These are phyloP conservation scores for Apamea monoglypha DNA, from an alignment of 2,888 invertebrate species.

Conservation along the genomic window DNA sequence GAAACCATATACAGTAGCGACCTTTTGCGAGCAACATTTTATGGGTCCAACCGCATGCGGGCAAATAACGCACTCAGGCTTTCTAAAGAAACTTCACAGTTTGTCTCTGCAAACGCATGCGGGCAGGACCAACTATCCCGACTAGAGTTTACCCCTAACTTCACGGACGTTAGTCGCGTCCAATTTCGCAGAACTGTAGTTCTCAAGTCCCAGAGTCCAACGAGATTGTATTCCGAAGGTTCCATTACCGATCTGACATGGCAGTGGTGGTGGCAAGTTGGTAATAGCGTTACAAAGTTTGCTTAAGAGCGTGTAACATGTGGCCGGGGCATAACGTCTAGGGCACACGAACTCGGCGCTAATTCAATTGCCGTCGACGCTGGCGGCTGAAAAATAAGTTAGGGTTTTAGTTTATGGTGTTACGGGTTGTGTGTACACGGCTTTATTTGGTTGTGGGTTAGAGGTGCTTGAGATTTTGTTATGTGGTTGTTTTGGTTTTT, in stretches of 20 bases:
- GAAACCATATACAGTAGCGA: background rate
- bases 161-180: conserved; percentile 61
- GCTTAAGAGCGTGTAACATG: conserved; percentile 80
- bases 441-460: conserved; percentile 39
- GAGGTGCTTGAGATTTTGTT: conserved; percentile 37
- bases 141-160: conserved; percentile 50
- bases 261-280: conserved; percentile 70
- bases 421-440: conserved; percentile 26
- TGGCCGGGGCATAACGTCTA: conserved; percentile 75
- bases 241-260: conserved; percentile 70
- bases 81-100: conserved; percentile 5
- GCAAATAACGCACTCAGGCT: background rate
- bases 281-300: conserved; percentile 80
- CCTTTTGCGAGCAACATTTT: background rate
- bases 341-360: conserved; percentile 67
- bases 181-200: conserved; percentile 62
- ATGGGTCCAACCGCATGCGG: background rate
- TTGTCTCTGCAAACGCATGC: conserved; percentile 9
- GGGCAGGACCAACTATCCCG: conserved; percentile 12
- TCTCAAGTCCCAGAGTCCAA: conserved; percentile 63
- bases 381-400: conserved; percentile 68
- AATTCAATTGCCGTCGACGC: conserved; percentile 70
- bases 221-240: conserved; percentile 71
- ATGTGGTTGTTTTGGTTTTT: background rate
- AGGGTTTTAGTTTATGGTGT: conserved; percentile 57